Evolutionary conservation across 2,797 vertebrate genomes (phyloP).

Genomic region (Hoplostethus mediterraneus): DNA sequence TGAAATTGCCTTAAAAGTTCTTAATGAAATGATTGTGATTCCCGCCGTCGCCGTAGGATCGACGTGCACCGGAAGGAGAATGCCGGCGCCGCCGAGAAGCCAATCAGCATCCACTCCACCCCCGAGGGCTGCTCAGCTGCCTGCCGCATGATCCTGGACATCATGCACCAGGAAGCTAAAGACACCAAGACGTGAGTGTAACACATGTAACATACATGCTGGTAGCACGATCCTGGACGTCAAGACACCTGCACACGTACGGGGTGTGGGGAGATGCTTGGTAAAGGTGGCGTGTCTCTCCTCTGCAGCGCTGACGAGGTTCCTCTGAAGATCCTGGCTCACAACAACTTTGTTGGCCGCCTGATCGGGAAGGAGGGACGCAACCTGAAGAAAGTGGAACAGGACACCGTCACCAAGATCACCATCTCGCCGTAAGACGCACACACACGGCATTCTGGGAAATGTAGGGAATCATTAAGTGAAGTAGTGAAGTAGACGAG

Average conservation of each 20-base stretch:
- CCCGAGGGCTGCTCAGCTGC: conserved; percentile 94
- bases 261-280: no score
- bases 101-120: conserved; percentile 96
- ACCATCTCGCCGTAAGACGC: conserved; percentile 94
- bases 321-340: conserved; percentile 94
- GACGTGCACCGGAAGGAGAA: conserved; percentile 97
- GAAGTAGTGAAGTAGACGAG: no score
- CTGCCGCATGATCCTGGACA: conserved; percentile 96
- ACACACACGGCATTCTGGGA: not conserved
- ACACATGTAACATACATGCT: not conserved
- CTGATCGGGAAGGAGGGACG: conserved; percentile 96
- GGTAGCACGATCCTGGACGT: no score
- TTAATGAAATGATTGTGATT: not conserved
- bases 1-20: no score
- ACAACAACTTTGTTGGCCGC: conserved; percentile 96
- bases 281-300: not conserved
- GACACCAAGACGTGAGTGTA: conserved; percentile 94
- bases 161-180: conserved; percentile 98
- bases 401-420: conserved; percentile 97
- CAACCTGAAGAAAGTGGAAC: conserved; percentile 96
- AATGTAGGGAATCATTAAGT: no score
- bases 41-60: conserved; percentile 80
- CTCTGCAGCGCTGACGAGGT: conserved; percentile 90
- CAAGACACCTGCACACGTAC: no score
- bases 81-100: conserved; percentile 93